These are phyloP conservation scores for Gadus chalcogrammus DNA, from an alignment of 2,113 vertebrate species.

Conservation along the genomic window DNA sequence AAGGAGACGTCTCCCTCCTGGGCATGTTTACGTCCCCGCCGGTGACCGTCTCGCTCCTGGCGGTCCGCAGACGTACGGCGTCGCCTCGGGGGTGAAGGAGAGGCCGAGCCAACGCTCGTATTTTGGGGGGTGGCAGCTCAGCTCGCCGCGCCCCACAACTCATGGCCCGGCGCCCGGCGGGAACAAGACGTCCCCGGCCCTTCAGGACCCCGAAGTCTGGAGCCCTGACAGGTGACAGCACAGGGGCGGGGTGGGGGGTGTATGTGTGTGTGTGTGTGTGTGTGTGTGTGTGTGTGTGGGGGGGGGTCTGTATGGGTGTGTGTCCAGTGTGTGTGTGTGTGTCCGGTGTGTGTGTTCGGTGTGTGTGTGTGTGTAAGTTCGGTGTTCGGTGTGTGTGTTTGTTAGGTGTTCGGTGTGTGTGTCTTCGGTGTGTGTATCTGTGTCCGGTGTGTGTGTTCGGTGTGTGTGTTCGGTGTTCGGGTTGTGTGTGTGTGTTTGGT, in stretches of 20 bases:
- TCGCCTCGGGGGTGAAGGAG: no score
- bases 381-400: neutral
- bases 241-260: neutral
- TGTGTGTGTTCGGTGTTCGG: neutral
- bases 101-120: no score
- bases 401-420: neutral
- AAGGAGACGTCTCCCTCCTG: no score
- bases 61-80: no score
- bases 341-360: neutral
- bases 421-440: neutral
- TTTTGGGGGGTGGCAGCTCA: no score
- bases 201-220: neutral
- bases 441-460: neutral
- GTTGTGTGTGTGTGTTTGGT: neutral
- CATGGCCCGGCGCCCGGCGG: no score
- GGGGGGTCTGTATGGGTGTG: slow-evolving; percentile 2
- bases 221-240: slow-evolving; percentile 35
- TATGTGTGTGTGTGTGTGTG: neutral
- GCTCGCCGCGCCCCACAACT: no score
- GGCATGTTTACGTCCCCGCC: no score
- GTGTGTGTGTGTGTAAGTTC: neutral
- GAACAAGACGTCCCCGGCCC: no score
- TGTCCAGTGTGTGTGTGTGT: neutral
- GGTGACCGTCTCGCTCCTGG: no score
- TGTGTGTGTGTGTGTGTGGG: neutral